Percentiles rank a stretch among this genome's conserved stretches.
These are phyloP conservation scores for Lepidurus couesii DNA, from an alignment of 1,140 invertebrate genomes.

Conservation along the genomic window DNA sequence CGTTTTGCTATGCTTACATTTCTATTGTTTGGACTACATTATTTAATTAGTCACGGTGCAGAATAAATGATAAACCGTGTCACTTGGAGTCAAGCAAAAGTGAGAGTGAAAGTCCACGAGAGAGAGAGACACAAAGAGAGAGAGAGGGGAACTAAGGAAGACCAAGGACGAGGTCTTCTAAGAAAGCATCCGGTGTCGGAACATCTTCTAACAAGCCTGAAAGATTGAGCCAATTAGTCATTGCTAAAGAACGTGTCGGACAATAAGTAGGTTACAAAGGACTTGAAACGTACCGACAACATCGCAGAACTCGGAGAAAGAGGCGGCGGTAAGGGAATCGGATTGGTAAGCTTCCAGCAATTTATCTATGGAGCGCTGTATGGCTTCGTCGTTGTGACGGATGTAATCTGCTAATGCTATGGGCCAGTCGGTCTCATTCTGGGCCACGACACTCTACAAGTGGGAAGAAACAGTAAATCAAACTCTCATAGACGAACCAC, in stretches of 20 bases:
- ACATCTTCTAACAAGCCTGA: slow-evolving; percentile 59
- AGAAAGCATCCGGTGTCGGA: slow-evolving; percentile 53
- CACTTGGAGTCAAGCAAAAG: neutral
- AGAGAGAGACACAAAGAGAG: slow-evolving; percentile 22
- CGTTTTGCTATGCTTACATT: neutral
- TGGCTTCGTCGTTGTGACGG: slow-evolving; percentile 81
- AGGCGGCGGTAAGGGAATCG: slow-evolving; percentile 81
- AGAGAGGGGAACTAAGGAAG: slow-evolving; percentile 35
- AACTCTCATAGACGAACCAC: neutral
- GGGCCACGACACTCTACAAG: slow-evolving; percentile 44
- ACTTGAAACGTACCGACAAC: slow-evolving; percentile 58
- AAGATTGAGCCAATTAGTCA: slow-evolving; percentile 39
- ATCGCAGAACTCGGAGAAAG: slow-evolving; percentile 86
- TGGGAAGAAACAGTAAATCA: neutral
- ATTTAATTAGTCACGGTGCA: neutral
- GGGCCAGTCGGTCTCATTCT: slow-evolving; percentile 72
- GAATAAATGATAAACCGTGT: neutral
- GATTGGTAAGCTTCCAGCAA: slow-evolving; percentile 75
- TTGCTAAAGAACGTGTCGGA: slow-evolving; percentile 23
- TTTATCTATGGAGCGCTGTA: slow-evolving; percentile 79
- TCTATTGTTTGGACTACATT: neutral
- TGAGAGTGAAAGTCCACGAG: neutral
- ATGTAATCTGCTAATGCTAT: slow-evolving; percentile 84
- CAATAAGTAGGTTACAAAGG: slow-evolving; percentile 19
- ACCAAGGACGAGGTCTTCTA: slow-evolving; percentile 47